These are phyloP conservation scores for Chaetodon auriga DNA, from an alignment of 2,113 vertebrate genomes.

Conservation along the genomic window DNA sequence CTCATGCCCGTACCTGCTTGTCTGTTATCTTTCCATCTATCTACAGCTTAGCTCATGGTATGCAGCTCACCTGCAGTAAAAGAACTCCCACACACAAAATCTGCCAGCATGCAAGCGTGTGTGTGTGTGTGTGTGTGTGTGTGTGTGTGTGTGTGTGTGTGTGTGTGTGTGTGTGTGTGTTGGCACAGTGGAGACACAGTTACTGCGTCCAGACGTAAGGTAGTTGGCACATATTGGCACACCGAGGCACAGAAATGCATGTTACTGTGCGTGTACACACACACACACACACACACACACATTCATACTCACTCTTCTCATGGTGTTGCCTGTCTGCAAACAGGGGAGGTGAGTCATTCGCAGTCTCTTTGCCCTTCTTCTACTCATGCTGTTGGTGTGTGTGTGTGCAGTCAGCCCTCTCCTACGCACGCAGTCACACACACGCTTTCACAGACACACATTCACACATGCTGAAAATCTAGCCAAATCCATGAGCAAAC, in stretches of 20 bases:
- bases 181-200: conserved; percentile 13
- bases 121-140: conserved; percentile 14
- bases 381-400: conserved; percentile 3
- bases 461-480: conserved; percentile 1
- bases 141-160: not conserved
- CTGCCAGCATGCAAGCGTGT: conserved; percentile 29
- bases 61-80: conserved; percentile 71
- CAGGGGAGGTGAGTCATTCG: conserved; percentile 48
- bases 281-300: conserved; percentile 17
- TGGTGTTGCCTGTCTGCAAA: conserved; percentile 52
- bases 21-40: conserved; percentile 66
- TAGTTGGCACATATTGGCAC: conserved; percentile 45
- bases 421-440: not conserved
- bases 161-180: conserved; percentile 1
- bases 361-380: conserved; percentile 46
- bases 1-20: conserved; percentile 53
- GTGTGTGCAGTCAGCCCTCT: not conserved
- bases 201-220: conserved; percentile 28
- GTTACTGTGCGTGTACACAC: not conserved
- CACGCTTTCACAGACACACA: conserved; percentile 8
- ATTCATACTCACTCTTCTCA: conserved; percentile 30
- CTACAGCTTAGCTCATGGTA: conserved; percentile 56
- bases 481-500: conserved; percentile 52
- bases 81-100: conserved; percentile 44
- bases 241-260: conserved; percentile 12